These are phyloP conservation scores for Alectura lathami DNA, from an alignment of 2,113 vertebrate genomes.

Conservation along the genomic window DNA sequence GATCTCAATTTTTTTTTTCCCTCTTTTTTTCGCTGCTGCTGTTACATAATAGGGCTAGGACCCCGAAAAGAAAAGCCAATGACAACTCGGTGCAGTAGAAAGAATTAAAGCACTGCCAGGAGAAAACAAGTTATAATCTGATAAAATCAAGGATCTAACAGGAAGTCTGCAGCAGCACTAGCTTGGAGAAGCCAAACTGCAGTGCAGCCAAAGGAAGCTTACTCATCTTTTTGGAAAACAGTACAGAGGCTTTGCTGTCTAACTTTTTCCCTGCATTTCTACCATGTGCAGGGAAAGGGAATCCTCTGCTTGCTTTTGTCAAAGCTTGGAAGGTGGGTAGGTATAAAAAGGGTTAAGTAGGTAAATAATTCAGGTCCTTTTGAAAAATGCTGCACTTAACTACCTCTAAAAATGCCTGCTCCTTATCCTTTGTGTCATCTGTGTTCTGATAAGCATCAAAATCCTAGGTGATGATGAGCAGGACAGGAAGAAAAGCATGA, in stretches of 20 bases:
- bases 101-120: conserved; percentile 54
- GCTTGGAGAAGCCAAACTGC: conserved; percentile 55
- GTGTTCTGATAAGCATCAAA: conserved; percentile 2
- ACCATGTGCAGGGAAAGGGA: conserved; percentile 12
- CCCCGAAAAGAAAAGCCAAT: conserved; percentile 46
- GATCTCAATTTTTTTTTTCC: conserved; percentile 33
- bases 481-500: conserved; percentile 17
- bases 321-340: neutral
- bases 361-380: neutral
- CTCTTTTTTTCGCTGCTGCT: neutral
- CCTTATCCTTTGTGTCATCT: conserved; percentile 34
- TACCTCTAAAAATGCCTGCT: neutral
- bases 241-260: conserved; percentile 43
- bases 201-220: conserved; percentile 62
- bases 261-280: neutral
- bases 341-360: neutral
- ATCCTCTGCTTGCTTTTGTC: conserved; percentile 37
- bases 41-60: conserved; percentile 60
- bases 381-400: neutral
- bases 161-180: conserved; percentile 62
- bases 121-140: conserved; percentile 61
- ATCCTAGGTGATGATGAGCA: conserved; percentile 18
- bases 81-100: conserved; percentile 15
- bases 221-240: conserved; percentile 62
- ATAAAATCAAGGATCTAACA: conserved; percentile 59